Base-by-base conservation (phyloP, 1,140 invertebrate genomes). In the Stegodyphus mimosarum region DNA sequence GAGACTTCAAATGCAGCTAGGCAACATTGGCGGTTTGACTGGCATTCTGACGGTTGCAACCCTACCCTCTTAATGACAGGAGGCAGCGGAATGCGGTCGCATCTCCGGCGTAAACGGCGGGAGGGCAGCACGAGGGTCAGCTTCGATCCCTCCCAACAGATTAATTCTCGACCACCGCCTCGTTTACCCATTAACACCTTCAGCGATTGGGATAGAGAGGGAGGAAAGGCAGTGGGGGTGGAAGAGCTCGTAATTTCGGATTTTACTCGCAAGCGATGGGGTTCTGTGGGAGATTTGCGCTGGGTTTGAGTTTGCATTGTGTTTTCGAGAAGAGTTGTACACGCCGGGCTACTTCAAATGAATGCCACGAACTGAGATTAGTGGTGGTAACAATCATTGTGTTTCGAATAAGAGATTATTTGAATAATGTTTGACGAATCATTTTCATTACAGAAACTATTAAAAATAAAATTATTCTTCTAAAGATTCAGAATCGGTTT, bases 91-190 rank as follows among this genome's bases (percentile, higher is more conserved):
- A 18, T 75, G 73, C 73, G 5, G 73, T 63, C 73, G 6, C 73
- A n/a, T 60, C 73, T 49, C 73, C 52, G 13, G 15, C 18, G 49
- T 71, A 71, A 71, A 71, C 33, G 33, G 66, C 49, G 69, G 66
- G 69, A 49, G 78, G 78, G 52, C 33, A 72, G n/a, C 60, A 18
- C 13, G 71, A 74, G 72, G 80, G 60, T 73, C 80, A 74, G 70
- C 80, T 73, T 67, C 63, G 70, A 73, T 83, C 79, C 71, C 70
- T 51, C 80, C 70, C 70, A 74, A 83, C 80, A 83, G 80, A 83
- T 83, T 83, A 83, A 83, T 83, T 83, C 80, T 83, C 80, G 55
- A 83, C 80, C 80, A 74, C 80, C 80, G 80, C 80, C 80, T 71
- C 69, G 49, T 71, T 71, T 71, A 49, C 69, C 80, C 80, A 83